A percentile compares a stretch with the other conserved stretches of the same genome.
These are phyloP conservation scores for Myotis pilosus DNA, from an alignment of 2,797 vertebrate species.

Conservation along the genomic window DNA sequence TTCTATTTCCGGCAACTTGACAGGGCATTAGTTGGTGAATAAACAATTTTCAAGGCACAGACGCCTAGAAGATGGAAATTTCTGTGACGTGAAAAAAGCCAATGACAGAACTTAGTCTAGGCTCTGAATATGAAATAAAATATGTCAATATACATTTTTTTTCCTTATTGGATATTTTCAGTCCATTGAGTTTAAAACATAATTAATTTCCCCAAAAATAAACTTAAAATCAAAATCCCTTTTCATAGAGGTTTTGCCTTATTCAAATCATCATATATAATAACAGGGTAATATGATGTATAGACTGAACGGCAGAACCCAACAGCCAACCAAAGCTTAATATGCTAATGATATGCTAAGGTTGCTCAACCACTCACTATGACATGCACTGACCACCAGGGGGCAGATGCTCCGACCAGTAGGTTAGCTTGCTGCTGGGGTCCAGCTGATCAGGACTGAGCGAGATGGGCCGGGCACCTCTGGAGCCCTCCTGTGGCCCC, in stretches of 20 bases:
- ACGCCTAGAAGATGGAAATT: conserved; percentile 72
- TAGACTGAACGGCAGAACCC: no score
- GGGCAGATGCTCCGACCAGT: no score
- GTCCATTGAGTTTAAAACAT: conserved; percentile 68
- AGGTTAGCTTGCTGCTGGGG: no score
- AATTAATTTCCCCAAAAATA: conserved; percentile 78
- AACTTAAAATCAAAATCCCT: conserved; percentile 72
- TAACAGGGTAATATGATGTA: no score
- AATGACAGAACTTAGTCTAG: conserved; percentile 51
- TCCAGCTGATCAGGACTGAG: no score
- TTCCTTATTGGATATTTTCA: conserved; percentile 77
- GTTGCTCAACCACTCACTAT: no score
- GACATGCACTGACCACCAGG: no score
- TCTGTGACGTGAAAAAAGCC: conserved; percentile 63
- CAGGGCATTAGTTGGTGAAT: conserved; percentile 50
- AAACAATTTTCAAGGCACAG: conserved; percentile 60
- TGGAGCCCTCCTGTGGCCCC: no score
- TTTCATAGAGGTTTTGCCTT: conserved; percentile 60
- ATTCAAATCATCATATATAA: conserved; percentile 56
- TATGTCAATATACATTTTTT: conserved; percentile 71
- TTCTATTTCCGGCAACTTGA: conserved; percentile 46
- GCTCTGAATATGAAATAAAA: conserved; percentile 77
- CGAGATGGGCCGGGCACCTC: no score
- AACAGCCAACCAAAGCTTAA: no score
- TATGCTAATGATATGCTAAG: no score